Evolutionary conservation across 2,797 vertebrate species (phyloP).

Genomic region (Distichodus sexfasciatus): DNA sequence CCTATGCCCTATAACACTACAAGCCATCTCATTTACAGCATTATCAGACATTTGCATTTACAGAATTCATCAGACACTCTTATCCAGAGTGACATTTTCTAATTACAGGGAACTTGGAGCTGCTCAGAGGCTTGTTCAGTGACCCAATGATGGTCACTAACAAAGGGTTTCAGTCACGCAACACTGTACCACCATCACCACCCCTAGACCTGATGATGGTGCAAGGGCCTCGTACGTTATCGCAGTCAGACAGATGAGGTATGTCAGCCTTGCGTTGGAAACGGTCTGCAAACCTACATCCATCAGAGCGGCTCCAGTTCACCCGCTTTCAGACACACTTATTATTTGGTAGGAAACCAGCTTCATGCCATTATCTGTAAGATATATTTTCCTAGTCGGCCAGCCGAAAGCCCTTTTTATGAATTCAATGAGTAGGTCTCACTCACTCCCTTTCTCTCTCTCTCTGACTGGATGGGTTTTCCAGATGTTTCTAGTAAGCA

Average conservation of each 20-base stretch:
- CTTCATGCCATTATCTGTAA: slow-evolving; percentile 47
- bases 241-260: slow-evolving; percentile 16
- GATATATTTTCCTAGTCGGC: slow-evolving; percentile 46
- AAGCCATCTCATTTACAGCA: too few species aligned
- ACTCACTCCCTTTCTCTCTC: slow-evolving; percentile 30
- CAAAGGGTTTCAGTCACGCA: slow-evolving; percentile 1
- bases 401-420: slow-evolving; percentile 30
- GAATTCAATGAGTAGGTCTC: slow-evolving; percentile 47
- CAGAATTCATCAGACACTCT: too few species aligned
- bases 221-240: neutral
- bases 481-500: slow-evolving; percentile 57
- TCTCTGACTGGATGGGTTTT: slow-evolving; percentile 39
- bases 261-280: neutral
- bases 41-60: too few species aligned
- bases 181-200: slow-evolving; percentile 1
- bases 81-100: too few species aligned
- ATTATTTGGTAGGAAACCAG: slow-evolving; percentile 45
- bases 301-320: slow-evolving; percentile 21
- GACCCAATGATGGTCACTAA: too few species aligned
- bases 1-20: too few species aligned
- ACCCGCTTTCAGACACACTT: slow-evolving; percentile 34
- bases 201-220: neutral
- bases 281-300: neutral
- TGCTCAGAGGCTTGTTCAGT: too few species aligned
- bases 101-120: too few species aligned